Base-by-base conservation (phyloP, 2,797 vertebrate genomes). In the Chelonia mydas region DNA sequence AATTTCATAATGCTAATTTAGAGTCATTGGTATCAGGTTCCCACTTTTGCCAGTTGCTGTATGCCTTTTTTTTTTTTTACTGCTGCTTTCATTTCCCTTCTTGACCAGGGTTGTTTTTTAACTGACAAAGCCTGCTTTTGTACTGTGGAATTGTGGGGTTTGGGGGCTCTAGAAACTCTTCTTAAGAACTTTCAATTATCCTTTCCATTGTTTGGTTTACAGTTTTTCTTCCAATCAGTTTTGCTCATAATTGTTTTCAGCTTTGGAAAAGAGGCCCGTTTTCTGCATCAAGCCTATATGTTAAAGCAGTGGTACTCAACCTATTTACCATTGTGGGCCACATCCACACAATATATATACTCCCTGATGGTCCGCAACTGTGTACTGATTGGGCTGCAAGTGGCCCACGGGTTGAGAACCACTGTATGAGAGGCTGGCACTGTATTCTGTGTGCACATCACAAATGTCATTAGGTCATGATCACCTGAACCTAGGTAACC, bases 71-170 rank as follows among this genome's bases (percentile, higher is more conserved):
- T 83, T 83, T 92, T 53, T 37, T 81, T 83, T 16, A 1, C 53
- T 80, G n/a, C 57, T 31, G 57, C 57, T 59, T 59, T 59, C 57
- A 59, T 12, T 59, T 83, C 11, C 49, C 90, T 96, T 91, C 89
- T 86, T 79, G 41, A 41, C 47, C 49, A 45, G 83, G 88, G 78
- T 91, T 88, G 31, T 31, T 93, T 94, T 86, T 84, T 86, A 59
- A 27, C 49, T 61, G n/a, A 77, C 82, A 81, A 86, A 50, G 11
- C 11, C 54, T 0, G 0, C 23, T 50, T 49, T 51, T 53, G 31
- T 33, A 31, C 21, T 21, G 7, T 33, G 49, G 11, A 81, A 72
- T 57, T 81, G 41, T 31, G 4, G 86, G 85, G 83, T 61, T 81
- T 47, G 72, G 81, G 31, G 55, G n/a, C 77, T 83, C 11, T 72